These are phyloP conservation scores for Spondyliosoma cantharus DNA, from an alignment of 2,797 vertebrate genomes.

Conservation along the genomic window DNA sequence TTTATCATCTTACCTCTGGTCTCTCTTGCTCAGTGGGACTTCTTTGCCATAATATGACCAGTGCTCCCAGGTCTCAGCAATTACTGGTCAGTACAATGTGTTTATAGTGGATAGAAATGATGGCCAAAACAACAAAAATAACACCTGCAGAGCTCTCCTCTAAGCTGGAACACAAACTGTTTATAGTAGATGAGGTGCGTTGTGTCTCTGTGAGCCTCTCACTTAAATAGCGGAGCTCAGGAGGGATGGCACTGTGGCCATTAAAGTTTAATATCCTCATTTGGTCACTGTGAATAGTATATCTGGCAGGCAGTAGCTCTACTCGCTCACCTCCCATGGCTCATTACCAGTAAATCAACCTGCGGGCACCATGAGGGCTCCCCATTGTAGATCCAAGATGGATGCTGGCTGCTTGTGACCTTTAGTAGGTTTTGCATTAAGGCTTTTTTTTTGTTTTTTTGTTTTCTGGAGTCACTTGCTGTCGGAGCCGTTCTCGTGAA, in stretches of 20 bases:
- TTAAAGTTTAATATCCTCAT: constrained; percentile 73
- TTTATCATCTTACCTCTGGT: neutral
- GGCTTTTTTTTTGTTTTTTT: constrained; percentile 12
- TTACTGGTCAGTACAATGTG: neutral
- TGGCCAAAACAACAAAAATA: constrained; percentile 2
- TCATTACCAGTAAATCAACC: constrained; percentile 67
- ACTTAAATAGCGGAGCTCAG: constrained; percentile 49
- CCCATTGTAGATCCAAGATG: constrained; percentile 50
- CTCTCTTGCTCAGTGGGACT: neutral
- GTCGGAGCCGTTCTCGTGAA: constrained; percentile 31
- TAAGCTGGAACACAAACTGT: constrained; percentile 17
- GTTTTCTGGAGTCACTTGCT: constrained; percentile 31
- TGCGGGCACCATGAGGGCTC: constrained; percentile 32
- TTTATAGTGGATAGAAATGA: neutral
- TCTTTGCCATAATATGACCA: neutral
- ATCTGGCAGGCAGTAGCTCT: constrained; percentile 48
- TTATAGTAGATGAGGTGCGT: constrained; percentile 22
- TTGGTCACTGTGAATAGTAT: constrained; percentile 65
- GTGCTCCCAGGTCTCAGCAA: neutral
- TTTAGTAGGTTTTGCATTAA: constrained; percentile 63
- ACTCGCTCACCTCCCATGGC: constrained; percentile 45
- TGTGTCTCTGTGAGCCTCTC: constrained; percentile 28
- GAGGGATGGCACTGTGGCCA: constrained; percentile 46
- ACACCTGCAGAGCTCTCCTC: neutral
- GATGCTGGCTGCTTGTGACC: constrained; percentile 61